Conservation (phyloP, 2,797 vertebrate genomes). For the Momotus momota region DNA sequence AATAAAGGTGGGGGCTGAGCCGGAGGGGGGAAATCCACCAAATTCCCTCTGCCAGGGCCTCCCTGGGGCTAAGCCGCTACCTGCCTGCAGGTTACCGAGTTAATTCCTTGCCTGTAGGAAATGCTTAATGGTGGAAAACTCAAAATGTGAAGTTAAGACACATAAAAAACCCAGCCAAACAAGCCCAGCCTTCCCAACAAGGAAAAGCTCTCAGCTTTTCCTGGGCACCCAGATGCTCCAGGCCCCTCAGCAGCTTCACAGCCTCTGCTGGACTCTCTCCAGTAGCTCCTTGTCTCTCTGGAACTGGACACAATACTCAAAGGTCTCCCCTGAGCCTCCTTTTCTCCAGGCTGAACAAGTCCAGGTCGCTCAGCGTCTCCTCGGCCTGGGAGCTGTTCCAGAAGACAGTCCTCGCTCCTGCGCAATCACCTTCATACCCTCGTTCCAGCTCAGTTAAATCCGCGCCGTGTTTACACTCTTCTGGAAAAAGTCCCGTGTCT, state of each 20-base stretch:
- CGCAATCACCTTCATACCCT: no score
- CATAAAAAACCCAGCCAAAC: fast-evolving
- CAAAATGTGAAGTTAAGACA: fast-evolving
- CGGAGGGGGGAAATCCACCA: neutral
- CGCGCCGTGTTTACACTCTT: no score
- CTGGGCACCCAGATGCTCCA: no score
- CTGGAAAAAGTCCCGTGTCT: neutral
- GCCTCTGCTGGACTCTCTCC: no score
- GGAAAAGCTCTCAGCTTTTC: neutral
- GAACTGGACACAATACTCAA: no score
- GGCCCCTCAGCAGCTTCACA: no score
- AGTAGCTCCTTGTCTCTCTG: no score
- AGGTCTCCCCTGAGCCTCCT: no score
- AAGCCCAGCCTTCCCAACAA: neutral
- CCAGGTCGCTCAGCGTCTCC: neutral
- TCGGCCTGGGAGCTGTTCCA: neutral
- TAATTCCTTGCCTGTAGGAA: neutral
- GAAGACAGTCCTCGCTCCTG: neutral
- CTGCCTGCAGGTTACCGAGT: neutral
- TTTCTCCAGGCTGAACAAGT: neutral
- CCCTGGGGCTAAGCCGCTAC: neutral
- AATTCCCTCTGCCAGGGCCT: neutral
- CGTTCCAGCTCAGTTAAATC: neutral
- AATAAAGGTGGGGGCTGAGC: neutral
- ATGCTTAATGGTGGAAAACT: neutral